Base-by-base conservation (phyloP, 2,888 invertebrate species). In the Athripsodes cinereus region DNA sequence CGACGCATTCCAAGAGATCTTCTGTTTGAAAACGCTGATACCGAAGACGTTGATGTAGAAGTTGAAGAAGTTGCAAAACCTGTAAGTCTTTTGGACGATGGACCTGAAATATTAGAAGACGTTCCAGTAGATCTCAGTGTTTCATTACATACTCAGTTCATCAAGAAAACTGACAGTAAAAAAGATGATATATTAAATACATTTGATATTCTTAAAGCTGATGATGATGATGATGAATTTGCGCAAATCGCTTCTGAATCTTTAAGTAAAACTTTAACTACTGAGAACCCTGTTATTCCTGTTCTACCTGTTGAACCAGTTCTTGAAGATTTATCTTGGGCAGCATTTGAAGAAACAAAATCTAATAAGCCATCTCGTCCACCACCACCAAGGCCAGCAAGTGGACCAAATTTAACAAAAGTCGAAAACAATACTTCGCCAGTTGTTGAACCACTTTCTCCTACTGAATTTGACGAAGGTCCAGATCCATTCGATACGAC, bases 401-500 rank as follows among this genome's bases (percentile, higher is more conserved):
- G 69, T 67, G 13, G 69, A 67, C 63, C 64, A 1, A 47, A 47
- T 51, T 40, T 34, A 22, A 34, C 5, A 18, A 48, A 59, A 26
- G 19, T 48, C 46, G 55, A 56, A 35, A 47, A 34, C 2, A 16
- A 34, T 11, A 22, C 16, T n/a, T 10, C 22, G 22, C 40, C 54
- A 6, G 21, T 34, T 40, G 26, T 35, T 11, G 69, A 68, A 58
- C 64, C 70, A 1, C 70, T 70, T 55, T 70, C 71, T 19, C 55
- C 62, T 10, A 59, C 55, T 53, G 81, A 82, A 68, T 68, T 75
- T 63, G 82, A 80, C 63, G 81, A 82, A 67, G 84, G 83, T 66
- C 75, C 75, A 53, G 92, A 92, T 80, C 92, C 92, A 0, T 92
- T 92, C 67, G 92, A 92, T 68, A 92, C 92, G 20, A 84, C 88